Evolutionary conservation across 2,113 vertebrate species (phyloP).

Genomic region (Burhinus oedicnemus): DNA sequence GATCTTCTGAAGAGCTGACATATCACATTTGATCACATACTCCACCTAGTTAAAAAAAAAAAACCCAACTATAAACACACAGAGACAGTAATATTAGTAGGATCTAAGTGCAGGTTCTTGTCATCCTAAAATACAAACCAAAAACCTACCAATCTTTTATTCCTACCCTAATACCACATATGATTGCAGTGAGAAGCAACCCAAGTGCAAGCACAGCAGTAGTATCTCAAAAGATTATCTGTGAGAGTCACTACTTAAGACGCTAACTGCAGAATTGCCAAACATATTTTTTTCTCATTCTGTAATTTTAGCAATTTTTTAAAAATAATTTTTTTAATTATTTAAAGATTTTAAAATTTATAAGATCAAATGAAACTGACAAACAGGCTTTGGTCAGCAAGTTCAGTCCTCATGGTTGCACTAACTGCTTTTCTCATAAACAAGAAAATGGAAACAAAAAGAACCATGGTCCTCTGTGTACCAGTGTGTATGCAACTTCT

Average conservation of each 20-base stretch:
- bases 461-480: not conserved
- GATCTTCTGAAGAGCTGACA: conserved; percentile 98
- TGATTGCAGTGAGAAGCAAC: not conserved
- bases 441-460: not conserved
- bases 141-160: not conserved
- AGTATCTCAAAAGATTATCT: not conserved
- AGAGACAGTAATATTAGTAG: not conserved
- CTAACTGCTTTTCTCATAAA: not conserved
- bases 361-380: not conserved
- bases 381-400: not conserved
- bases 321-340: not conserved
- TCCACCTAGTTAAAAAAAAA: conserved; percentile 84
- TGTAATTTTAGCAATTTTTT: not conserved
- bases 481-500: not conserved
- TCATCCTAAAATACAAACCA: not conserved
- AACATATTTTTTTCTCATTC: not conserved
- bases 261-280: not conserved
- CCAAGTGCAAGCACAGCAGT: not conserved
- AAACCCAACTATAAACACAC: not conserved
- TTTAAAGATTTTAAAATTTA: not conserved
- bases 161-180: not conserved
- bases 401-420: not conserved
- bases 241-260: not conserved
- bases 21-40: conserved; percentile 97
- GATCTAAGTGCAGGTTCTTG: not conserved